Percentiles rank a stretch among this genome's conserved stretches.
These are phyloP conservation scores for Thecophora atra DNA, from an alignment of 2,888 invertebrate genomes.

Conservation along the genomic window DNA sequence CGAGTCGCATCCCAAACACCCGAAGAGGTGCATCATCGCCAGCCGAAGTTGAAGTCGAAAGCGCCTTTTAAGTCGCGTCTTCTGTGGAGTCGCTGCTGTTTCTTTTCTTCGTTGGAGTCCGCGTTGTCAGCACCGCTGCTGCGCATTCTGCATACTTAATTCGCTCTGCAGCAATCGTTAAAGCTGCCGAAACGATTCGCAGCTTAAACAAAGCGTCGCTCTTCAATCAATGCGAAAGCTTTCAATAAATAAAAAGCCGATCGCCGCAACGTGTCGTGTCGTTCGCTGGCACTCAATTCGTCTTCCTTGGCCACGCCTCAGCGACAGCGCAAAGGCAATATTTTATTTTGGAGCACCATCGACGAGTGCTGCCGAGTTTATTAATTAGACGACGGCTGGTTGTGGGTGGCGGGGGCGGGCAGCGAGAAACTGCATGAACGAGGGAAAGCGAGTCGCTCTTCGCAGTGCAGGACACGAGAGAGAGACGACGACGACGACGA, in stretches of 20 bases:
- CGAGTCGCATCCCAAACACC: slow-evolving; percentile 20
- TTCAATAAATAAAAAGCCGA: slow-evolving; percentile 5
- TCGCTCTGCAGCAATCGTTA: slow-evolving; percentile 21
- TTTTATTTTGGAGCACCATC: slow-evolving; percentile 43
- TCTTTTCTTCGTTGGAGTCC: slow-evolving; percentile 3
- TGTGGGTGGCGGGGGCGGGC: background rate
- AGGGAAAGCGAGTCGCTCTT: background rate
- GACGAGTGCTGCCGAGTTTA: slow-evolving; percentile 38
- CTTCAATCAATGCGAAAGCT: background rate
- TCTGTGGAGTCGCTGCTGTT: background rate
- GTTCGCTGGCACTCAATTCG: slow-evolving; percentile 28
- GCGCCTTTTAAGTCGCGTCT: slow-evolving; percentile 4
- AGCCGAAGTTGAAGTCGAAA: background rate
- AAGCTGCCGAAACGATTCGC: slow-evolving; percentile 20
- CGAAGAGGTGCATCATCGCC: slow-evolving; percentile 13
- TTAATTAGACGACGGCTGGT: slow-evolving; percentile 34
- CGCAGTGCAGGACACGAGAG: background rate
- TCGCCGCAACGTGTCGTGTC: background rate
- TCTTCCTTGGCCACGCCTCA: slow-evolving; percentile 32
- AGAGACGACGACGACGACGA: background rate
- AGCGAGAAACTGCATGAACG: background rate
- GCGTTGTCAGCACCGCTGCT: slow-evolving; percentile 3
- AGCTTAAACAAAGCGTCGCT: background rate
- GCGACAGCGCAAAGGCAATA: slow-evolving; percentile 19
- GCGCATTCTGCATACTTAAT: slow-evolving; percentile 29